Conservation (phyloP, 1,140 invertebrate species). For the Drosophila gunungcola region DNA sequence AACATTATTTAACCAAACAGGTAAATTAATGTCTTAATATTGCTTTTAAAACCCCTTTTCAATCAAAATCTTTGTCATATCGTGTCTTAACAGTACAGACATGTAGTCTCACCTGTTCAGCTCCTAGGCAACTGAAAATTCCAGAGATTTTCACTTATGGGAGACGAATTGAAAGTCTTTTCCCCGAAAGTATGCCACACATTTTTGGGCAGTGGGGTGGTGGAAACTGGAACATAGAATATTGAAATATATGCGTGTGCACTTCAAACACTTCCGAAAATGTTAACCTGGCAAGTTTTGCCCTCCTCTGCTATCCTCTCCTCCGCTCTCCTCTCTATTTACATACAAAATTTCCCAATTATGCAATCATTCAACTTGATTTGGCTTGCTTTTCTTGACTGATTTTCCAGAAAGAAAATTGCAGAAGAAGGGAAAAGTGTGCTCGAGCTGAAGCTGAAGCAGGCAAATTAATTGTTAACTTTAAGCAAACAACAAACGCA, state of each 20-base stretch:
- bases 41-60: too few species aligned
- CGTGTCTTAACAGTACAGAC: neutral
- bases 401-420: slow-evolving; percentile 51
- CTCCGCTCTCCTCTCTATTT: slow-evolving; percentile 10
- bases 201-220: slow-evolving; percentile 20
- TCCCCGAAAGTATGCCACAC: slow-evolving; percentile 29
- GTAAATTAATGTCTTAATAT: too few species aligned
- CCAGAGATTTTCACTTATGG: slow-evolving; percentile 10
- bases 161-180: slow-evolving; percentile 26
- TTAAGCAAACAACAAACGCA: slow-evolving; percentile 80
- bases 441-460: slow-evolving; percentile 20
- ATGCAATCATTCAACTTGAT: slow-evolving; percentile 64
- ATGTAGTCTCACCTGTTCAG: neutral
- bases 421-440: neutral
- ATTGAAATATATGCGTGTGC: slow-evolving; percentile 1
- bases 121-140: slow-evolving; percentile 4
- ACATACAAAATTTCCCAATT: slow-evolving; percentile 58
- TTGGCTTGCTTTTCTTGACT: slow-evolving; percentile 70
- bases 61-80: too few species aligned
- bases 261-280: slow-evolving; percentile 44
- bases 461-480: slow-evolving; percentile 80
- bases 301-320: too few species aligned
- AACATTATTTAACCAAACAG: too few species aligned
- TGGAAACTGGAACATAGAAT: neutral
- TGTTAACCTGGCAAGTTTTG: slow-evolving; percentile 37